Percentiles rank a stretch among this genome's conserved stretches.
Evolutionary conservation across 2,888 invertebrate species (phyloP).

Genomic region (Blera fallax): DNA sequence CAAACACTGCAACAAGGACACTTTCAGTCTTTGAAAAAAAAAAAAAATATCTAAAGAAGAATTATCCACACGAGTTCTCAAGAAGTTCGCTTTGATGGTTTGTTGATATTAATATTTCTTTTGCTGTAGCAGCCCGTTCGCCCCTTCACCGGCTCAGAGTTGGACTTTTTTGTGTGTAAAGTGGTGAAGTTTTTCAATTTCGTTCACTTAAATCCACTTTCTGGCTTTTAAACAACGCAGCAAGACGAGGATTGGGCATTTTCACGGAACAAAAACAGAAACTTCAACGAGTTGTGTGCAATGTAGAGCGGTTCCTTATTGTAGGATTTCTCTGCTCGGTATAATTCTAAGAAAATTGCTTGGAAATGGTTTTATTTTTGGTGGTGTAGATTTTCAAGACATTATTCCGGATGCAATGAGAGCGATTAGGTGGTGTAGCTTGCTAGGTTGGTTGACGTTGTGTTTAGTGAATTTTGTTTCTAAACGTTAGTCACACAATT

Average conservation of each 20-base stretch:
- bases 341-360: neutral
- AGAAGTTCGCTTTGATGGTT: constrained; percentile 28
- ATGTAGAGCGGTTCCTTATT: neutral
- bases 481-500: no score
- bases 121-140: neutral
- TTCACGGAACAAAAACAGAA: neutral
- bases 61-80: constrained; percentile 1
- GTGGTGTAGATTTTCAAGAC: neutral
- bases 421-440: no score
- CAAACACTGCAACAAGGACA: constrained; percentile 1
- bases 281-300: constrained; percentile 10
- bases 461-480: no score
- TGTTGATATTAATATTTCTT: constrained; percentile 45
- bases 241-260: constrained; percentile 19
- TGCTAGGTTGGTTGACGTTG: no score
- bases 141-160: neutral
- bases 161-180: constrained; percentile 3
- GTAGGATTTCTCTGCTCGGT: neutral
- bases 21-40: neutral
- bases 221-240: constrained; percentile 20
- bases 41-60: neutral
- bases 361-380: neutral
- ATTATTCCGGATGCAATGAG: no score
- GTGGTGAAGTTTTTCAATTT: constrained; percentile 55
- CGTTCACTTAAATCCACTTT: constrained; percentile 42